Base-by-base conservation (phyloP, 2,113 vertebrate species). In the Origma solitaria region DNA sequence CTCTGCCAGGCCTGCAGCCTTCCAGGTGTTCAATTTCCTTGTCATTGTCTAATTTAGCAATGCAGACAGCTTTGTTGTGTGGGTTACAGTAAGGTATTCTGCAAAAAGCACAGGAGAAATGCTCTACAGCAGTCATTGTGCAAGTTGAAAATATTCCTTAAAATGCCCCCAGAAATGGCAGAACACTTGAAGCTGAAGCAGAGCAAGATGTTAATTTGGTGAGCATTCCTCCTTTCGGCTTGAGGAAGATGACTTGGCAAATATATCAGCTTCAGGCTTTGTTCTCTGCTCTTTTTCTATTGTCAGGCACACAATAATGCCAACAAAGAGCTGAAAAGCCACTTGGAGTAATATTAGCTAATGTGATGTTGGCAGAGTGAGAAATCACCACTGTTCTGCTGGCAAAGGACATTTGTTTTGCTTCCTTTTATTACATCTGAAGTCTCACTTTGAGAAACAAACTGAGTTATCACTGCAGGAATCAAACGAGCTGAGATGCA, bases 381-480 rank as follows among this genome's bases (percentile, higher is more conserved):
- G 76, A 90, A 94, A 83, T 94, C 72, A 58, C 71, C 81, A 71
- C 75, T 72, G 81, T 92, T 95, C 37, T 88, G 25, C 61, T 96
- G 94, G 66, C 64, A 92, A 66, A 62, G 72, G 70, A 27, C 15
- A 27, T 56, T 96, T 92, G 47, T 78, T 75, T 85, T 90, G 33
- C 37, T 91, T 92, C 56, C 31, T 90, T 95, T 95, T 92, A 65
- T 90, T 96, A 88, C 66, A 65, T 77, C 61, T 95, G 90, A 80
- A 87, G 69, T 71, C 82, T 88, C 69, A 30, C 57, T 93, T 95
- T 84, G 73, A 82, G 94, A 93, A 94, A 40, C 37, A 91, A 81
- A 50, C 91, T 14, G 84, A 92, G 45, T 60, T 95, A 75, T 64
- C 73, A 11, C 78, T 79, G 72, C 69, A 86, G 78, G 72, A 93